Evolutionary conservation across 1,140 invertebrate species (phyloP).

Genomic region (Pseudomyrmex dendroicus): DNA sequence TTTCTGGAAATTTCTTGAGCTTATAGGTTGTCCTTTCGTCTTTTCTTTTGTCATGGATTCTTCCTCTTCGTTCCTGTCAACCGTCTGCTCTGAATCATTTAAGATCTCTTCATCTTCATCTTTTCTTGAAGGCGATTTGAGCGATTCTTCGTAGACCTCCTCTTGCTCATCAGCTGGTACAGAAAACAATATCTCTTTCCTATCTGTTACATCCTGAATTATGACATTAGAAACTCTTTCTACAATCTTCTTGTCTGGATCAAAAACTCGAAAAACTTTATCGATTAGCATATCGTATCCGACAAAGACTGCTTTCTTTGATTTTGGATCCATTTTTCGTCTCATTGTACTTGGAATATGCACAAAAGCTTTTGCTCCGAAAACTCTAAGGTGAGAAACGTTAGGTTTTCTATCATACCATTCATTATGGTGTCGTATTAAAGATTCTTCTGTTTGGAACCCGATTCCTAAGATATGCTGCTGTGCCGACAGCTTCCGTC

Average conservation of each 20-base stretch:
- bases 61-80: background rate
- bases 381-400: slow-evolving; percentile 14
- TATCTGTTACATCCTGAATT: background rate
- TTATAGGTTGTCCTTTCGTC: slow-evolving; percentile 1
- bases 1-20: background rate
- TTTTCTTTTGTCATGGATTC: background rate
- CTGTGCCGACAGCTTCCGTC: slow-evolving; percentile 20
- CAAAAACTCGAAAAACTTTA: slow-evolving; percentile 8
- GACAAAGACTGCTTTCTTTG: background rate
- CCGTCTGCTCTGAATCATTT: background rate
- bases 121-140: background rate
- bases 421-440: background rate
- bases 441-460: background rate
- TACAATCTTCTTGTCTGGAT: background rate
- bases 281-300: slow-evolving; percentile 11
- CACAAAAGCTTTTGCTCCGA: slow-evolving; percentile 38
- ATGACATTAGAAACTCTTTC: slow-evolving; percentile 3
- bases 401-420: slow-evolving; percentile 30
- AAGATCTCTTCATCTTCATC: too few species aligned
- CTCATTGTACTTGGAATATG: slow-evolving; percentile 4
- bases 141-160: slow-evolving; percentile 52
- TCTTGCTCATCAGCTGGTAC: background rate
- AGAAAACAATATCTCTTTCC: background rate
- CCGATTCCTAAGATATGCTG: slow-evolving; percentile 40
- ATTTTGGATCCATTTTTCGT: slow-evolving; percentile 22